These are phyloP conservation scores for Cherax destructor DNA, from an alignment of 1,140 invertebrate species.

Conservation along the genomic window DNA sequence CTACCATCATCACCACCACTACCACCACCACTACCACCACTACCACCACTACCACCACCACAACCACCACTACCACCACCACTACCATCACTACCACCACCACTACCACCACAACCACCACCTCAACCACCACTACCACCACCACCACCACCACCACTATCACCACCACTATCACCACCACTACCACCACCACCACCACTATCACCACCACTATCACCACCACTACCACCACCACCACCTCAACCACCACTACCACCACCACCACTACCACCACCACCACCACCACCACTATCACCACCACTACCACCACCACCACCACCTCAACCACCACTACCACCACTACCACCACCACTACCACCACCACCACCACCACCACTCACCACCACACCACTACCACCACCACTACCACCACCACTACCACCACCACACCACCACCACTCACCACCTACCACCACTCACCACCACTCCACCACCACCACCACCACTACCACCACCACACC, in stretches of 20 bases:
- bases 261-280: not conserved
- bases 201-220: not conserved
- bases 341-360: not conserved
- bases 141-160: not conserved
- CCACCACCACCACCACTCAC: not conserved
- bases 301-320: not conserved
- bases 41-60: not conserved
- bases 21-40: not conserved
- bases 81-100: not conserved
- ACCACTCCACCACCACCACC: not conserved
- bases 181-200: not conserved
- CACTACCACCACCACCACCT: not conserved
- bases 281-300: not conserved
- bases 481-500: not conserved
- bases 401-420: not conserved
- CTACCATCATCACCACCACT: not conserved
- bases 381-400: not conserved
- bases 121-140: no score
- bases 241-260: not conserved
- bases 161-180: not conserved
- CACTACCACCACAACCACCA: no score
- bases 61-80: not conserved
- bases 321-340: not conserved
- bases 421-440: no score
- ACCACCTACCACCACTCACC: not conserved